These are phyloP conservation scores for Premnoplex brunnescens DNA, from an alignment of 2,797 vertebrate species.

Conservation along the genomic window DNA sequence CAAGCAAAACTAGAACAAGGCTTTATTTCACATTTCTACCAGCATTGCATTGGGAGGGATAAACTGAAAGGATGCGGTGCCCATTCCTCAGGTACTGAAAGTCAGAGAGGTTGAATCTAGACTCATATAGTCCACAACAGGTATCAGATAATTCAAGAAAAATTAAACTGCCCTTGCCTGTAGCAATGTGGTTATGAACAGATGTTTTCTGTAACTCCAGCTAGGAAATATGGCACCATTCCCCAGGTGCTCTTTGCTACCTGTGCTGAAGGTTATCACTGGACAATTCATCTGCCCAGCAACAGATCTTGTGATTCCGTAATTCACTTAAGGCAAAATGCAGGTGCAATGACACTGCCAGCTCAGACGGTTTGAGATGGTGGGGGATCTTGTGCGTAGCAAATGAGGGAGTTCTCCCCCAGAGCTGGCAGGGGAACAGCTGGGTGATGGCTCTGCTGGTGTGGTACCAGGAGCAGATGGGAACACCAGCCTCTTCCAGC, in stretches of 20 bases:
- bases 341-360: neutral
- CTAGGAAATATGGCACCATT: neutral
- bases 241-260: neutral
- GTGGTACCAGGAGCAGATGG: neutral
- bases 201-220: neutral
- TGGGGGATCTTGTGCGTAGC: neutral
- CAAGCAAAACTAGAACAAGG: neutral
- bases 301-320: fast-evolving
- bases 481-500: neutral
- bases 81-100: neutral
- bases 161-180: neutral
- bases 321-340: neutral
- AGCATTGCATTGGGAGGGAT: neutral
- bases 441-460: neutral
- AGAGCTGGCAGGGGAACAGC: neutral
- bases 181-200: neutral
- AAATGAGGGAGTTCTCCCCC: neutral
- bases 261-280: neutral
- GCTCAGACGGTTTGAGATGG: neutral
- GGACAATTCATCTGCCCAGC: neutral
- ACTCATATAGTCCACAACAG: fast-evolving
- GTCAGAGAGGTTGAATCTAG: neutral
- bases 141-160: neutral
- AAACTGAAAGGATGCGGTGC: neutral
- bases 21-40: neutral